These are phyloP conservation scores for Sebastes umbrosus DNA, from an alignment of 2,797 vertebrate genomes.

Conservation along the genomic window DNA sequence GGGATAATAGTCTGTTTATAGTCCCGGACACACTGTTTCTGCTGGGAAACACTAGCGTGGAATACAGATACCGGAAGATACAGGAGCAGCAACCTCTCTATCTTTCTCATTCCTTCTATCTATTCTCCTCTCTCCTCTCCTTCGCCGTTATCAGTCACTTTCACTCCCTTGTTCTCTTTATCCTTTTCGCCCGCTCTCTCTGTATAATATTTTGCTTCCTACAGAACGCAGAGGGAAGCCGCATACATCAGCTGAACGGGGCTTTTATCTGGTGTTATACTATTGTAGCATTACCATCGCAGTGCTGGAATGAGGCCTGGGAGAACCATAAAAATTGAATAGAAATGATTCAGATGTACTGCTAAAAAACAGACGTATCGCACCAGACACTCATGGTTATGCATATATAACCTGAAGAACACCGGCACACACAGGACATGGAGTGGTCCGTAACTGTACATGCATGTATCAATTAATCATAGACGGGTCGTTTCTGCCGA, in stretches of 20 bases:
- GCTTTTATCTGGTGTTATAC: constrained; percentile 68
- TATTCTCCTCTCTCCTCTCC: constrained; percentile 38
- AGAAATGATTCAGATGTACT: constrained; percentile 52
- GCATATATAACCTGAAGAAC: constrained; percentile 7
- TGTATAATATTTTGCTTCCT: constrained; percentile 63
- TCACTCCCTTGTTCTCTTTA: constrained; percentile 69
- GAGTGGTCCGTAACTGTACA: neutral
- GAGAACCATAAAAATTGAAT: constrained; percentile 61
- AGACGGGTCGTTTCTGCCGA: constrained; percentile 11
- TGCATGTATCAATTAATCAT: constrained; percentile 43
- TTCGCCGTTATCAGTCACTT: constrained; percentile 67
- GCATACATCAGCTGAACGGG: constrained; percentile 68
- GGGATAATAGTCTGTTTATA: constrained; percentile 83
- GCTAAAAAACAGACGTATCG: constrained; percentile 35
- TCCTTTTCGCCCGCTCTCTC: constrained; percentile 43
- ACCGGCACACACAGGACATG: neutral
- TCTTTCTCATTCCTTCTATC: constrained; percentile 63
- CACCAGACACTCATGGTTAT: constrained; percentile 1
- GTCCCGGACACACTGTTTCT: constrained; percentile 78
- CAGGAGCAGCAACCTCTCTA: constrained; percentile 51
- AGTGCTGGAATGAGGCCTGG: constrained; percentile 46
- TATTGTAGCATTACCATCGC: constrained; percentile 55
- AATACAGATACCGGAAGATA: constrained; percentile 76
- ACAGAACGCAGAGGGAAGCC: constrained; percentile 47
- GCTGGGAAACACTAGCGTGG: constrained; percentile 71